These are phyloP conservation scores for Conopomorpha cramerella DNA, from an alignment of 1,140 invertebrate species.

Conservation along the genomic window DNA sequence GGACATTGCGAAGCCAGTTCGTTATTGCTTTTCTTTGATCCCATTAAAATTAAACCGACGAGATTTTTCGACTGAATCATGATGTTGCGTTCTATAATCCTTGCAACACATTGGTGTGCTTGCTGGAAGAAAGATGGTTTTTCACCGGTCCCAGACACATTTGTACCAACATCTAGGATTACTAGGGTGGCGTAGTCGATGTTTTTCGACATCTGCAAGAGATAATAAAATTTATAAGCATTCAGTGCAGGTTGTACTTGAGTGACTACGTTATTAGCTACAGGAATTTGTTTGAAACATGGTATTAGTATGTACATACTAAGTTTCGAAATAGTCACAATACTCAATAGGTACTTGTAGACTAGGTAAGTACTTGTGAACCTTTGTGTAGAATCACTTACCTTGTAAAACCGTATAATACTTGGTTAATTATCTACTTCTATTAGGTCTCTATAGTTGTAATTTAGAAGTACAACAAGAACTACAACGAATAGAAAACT, in stretches of 20 bases:
- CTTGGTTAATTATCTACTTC: too few species aligned
- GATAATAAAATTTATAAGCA: neutral
- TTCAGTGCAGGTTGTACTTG: neutral
- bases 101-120: constrained; percentile 25
- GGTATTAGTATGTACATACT: neutral
- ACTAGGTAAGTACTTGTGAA: neutral
- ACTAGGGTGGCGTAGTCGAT: constrained; percentile 40
- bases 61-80: constrained; percentile 39
- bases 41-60: constrained; percentile 38
- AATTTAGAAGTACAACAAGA: too few species aligned
- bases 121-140: constrained; percentile 39
- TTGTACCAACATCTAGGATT: constrained; percentile 43
- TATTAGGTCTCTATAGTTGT: too few species aligned
- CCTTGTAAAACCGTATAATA: too few species aligned
- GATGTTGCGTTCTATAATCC: constrained; percentile 50
- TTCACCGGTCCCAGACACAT: constrained; percentile 19
- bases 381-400: neutral
- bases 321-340: neutral
- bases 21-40: constrained; percentile 36
- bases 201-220: constrained; percentile 23
- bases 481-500: too few species aligned
- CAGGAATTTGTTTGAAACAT: neutral
- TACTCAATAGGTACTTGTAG: neutral
- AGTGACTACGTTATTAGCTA: neutral
- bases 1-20: constrained; percentile 18